Evolutionary conservation across 2,113 vertebrate species (phyloP).

Genomic region (Catharus minimus): DNA sequence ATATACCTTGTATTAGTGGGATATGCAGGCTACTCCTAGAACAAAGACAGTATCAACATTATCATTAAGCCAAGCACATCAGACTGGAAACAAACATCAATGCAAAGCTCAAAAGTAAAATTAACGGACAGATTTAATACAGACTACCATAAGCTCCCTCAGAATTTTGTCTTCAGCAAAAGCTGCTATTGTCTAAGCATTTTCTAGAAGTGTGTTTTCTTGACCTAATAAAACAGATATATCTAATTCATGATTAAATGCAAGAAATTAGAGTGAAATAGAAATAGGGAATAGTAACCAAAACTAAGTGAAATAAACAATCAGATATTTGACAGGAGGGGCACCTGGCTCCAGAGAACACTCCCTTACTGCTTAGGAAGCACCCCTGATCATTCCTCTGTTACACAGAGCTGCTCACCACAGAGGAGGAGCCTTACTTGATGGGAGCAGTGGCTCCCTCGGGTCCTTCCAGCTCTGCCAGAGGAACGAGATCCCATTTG

Average conservation of each 20-base stretch:
- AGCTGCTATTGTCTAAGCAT: not conserved
- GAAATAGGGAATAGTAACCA: too few relatives aligned
- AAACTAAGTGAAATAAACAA: not conserved
- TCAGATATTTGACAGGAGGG: not conserved
- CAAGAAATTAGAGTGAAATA: not conserved
- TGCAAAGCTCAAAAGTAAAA: not conserved
- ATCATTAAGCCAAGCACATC: not conserved
- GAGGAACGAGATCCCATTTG: constrained; percentile 95
- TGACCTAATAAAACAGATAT: not conserved
- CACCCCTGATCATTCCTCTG: accelerated
- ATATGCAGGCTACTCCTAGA: not conserved
- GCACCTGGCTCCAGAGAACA: not conserved
- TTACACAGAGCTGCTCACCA: not conserved
- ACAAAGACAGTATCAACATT: not conserved
- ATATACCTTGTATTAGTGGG: not conserved
- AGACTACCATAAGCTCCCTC: not conserved
- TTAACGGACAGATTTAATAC: not conserved
- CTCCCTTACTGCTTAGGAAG: not conserved
- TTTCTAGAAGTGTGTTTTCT: not conserved
- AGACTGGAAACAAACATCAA: not conserved
- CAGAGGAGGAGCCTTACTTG: constrained; percentile 72
- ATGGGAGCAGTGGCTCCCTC: constrained; percentile 83
- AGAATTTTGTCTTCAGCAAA: not conserved
- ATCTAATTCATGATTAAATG: not conserved
- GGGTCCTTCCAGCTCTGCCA: constrained; percentile 80